Conservation (phyloP, 1,140 invertebrate species). For the Camponotus pennsylvanicus region DNA sequence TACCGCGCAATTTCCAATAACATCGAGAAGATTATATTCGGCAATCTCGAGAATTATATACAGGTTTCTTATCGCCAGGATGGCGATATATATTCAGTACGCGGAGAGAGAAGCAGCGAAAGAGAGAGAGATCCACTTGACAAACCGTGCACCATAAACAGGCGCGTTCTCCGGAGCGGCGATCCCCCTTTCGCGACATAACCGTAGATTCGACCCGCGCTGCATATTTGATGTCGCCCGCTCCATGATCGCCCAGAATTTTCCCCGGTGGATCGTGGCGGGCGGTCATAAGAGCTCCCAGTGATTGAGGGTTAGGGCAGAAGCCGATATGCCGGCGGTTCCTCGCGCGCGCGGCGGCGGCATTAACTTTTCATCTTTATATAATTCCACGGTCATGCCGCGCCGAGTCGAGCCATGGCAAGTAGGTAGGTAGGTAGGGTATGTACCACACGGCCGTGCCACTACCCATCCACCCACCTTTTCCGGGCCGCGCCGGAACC, state of each 20-base stretch:
- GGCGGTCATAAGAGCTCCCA: slow-evolving; percentile 84
- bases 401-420: slow-evolving; percentile 16
- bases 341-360: slow-evolving; percentile 42
- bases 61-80: slow-evolving; percentile 1
- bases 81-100: slow-evolving; percentile 23
- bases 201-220: slow-evolving; percentile 84
- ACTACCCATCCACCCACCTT: slow-evolving; percentile 43
- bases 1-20: not conserved
- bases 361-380: slow-evolving; percentile 87
- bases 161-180: slow-evolving; percentile 50
- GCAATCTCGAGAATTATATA: slow-evolving; percentile 26
- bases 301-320: slow-evolving; percentile 85
- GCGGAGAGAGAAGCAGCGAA: not conserved
- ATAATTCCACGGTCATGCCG: slow-evolving; percentile 81
- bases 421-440: not conserved
- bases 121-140: slow-evolving; percentile 71
- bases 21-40: slow-evolving; percentile 13
- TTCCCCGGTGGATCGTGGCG: slow-evolving; percentile 83
- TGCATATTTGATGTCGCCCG: slow-evolving; percentile 86
- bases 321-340: slow-evolving; percentile 76
- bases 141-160: slow-evolving; percentile 82
- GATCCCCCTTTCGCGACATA: slow-evolving; percentile 77
- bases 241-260: slow-evolving; percentile 84
- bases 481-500: slow-evolving; percentile 68
- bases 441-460: slow-evolving; percentile 61